Percentiles rank a stretch among this genome's conserved stretches.
phyloP scores from a whole-genome alignment of 2,888 invertebrate genomes.

The Diarsia rubi region DNA sequence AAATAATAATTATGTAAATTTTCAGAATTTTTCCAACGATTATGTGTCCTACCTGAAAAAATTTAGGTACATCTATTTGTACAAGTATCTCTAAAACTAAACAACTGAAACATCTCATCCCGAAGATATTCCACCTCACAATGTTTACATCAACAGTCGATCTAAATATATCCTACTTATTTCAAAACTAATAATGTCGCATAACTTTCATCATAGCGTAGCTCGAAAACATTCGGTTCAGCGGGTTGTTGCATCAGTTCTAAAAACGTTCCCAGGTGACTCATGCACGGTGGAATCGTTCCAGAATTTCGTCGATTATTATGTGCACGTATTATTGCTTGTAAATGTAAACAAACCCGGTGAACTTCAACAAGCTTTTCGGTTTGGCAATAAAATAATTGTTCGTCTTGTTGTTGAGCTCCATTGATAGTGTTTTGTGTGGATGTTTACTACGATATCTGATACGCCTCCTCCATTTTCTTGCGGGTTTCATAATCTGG shows the following conservation, averaged over 20 bases:
- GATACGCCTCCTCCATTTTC: not conserved
- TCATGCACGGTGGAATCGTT: constrained; percentile 82
- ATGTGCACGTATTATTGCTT: constrained; percentile 58
- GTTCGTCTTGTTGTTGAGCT: constrained; percentile 22
- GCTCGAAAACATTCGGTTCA: constrained; percentile 70
- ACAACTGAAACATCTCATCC: not conserved
- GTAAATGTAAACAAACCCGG: constrained; percentile 58
- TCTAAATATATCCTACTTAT: constrained; percentile 69
- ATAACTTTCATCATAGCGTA: constrained; percentile 68
- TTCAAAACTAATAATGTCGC: constrained; percentile 68
- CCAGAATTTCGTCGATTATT: constrained; percentile 78
- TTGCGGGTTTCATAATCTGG: not conserved
- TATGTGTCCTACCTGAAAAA: constrained; percentile 1
- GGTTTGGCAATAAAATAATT: constrained; percentile 25
- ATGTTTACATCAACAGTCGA: constrained; percentile 56
- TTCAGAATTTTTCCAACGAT: not conserved
- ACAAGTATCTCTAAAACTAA: not conserved
- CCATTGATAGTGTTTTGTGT: constrained; percentile 6
- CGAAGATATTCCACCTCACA: constrained; percentile 12
- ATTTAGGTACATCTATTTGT: not conserved
- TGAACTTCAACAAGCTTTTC: constrained; percentile 42
- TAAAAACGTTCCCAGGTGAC: constrained; percentile 85
- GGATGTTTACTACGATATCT: constrained; percentile 1
- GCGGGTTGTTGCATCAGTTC: constrained; percentile 85
- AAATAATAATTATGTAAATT: not conserved